phyloP scores from a whole-genome alignment of 1,140 invertebrate genomes.

The Drepana arcuata region DNA sequence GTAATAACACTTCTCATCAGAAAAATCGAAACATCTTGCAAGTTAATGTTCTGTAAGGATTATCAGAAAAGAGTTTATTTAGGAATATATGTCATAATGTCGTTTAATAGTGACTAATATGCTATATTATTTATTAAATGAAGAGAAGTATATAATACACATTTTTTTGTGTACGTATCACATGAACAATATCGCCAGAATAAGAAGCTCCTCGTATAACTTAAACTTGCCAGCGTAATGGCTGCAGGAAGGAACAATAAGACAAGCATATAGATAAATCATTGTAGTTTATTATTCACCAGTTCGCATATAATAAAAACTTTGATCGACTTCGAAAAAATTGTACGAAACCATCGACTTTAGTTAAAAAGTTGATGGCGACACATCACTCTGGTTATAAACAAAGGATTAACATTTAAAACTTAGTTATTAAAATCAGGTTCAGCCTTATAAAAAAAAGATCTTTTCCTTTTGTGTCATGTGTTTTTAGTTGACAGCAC shows the following conservation, averaged over 20 bases:
- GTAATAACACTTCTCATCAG: too few species aligned
- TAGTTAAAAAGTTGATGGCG: slow-evolving; percentile 48
- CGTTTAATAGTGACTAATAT: too few species aligned
- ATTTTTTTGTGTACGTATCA: too few species aligned
- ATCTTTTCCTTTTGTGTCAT: slow-evolving; percentile 60
- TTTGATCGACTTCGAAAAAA: slow-evolving; percentile 60
- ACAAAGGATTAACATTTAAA: slow-evolving; percentile 54
- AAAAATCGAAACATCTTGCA: too few species aligned
- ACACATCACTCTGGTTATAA: slow-evolving; percentile 55
- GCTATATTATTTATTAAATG: too few species aligned
- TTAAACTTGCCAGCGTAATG: too few species aligned
- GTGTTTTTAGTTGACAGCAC: slow-evolving; percentile 51
- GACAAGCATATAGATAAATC: slow-evolving; percentile 25
- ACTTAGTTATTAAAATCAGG: slow-evolving; percentile 61
- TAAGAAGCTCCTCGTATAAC: too few species aligned
- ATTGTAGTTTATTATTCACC: slow-evolving; percentile 59
- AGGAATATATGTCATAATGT: too few species aligned
- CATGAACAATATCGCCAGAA: too few species aligned
- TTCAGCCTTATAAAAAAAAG: slow-evolving; percentile 69
- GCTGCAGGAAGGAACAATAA: slow-evolving; percentile 4
- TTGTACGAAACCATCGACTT: slow-evolving; percentile 51
- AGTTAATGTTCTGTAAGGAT: too few species aligned
- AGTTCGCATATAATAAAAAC: slow-evolving; percentile 63
- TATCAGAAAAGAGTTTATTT: too few species aligned
- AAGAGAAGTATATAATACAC: too few species aligned